Base-by-base conservation (phyloP, 92 coral and sea anemone genomes). In the Siderastrea siderea region DNA sequence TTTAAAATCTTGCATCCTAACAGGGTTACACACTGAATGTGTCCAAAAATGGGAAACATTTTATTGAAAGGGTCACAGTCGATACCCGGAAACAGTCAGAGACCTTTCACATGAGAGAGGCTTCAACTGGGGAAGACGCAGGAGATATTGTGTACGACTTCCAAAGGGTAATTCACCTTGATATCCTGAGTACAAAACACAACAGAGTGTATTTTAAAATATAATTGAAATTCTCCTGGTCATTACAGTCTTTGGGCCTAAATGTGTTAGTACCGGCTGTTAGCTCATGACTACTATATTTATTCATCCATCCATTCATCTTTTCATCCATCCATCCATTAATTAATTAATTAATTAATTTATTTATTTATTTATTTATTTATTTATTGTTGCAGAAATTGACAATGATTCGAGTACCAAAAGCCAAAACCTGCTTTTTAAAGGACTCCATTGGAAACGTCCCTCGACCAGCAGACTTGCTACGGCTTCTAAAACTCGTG, bases 81-180 rank as follows among this genome's bases (percentile, higher is more conserved):
- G 63, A 75, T 11, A 13, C 8, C 1, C 38, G 6, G 49, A 54
- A 38, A 17, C 16, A 58, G 6, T 9, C 45, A 9, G 79, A 75
- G 63, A 75, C 50, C n/a, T 75, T 53, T 13, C 60, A 38, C 45
- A 2, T 75, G 65, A 64, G 15, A 1, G 48, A 75, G 3, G 17
- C 65, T 54, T 3, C 64, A 9, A 4, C 79, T 55, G 79, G n/a
- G 6, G 15, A 75, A 19, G 64, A 75, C 13, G 79, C 79, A 16
- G 63, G 63, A 13, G 79, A 53, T 26, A 55, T 75, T 12, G 49
- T 75, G 47, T 75, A 75, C 64, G 79, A 75, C 64, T 75, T 75
- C 3, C 26, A 75, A 38, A 75, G 45, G 79, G 79, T 52, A 75
- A 63, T 4, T 63, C 38, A 63, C 6, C 55, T 7, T 52, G 6